These are phyloP conservation scores for Tinamus major DNA, from an alignment of 2,797 vertebrate genomes.

Conservation along the genomic window DNA sequence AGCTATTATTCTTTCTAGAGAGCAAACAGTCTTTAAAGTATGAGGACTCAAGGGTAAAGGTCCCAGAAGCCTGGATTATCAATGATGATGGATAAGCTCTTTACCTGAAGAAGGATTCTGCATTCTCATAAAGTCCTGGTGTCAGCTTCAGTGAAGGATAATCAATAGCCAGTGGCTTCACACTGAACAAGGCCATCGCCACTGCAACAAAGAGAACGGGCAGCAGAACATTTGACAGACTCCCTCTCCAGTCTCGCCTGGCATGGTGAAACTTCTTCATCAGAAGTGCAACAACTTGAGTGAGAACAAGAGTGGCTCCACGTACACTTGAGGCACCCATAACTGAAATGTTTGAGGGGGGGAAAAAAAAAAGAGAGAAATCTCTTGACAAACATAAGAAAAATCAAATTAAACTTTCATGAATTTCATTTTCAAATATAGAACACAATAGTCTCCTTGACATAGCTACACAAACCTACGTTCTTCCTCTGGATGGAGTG, in stretches of 20 bases:
- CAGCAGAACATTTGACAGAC: slow-evolving; percentile 52
- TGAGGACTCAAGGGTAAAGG: neutral
- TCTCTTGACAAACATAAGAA: neutral
- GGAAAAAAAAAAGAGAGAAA: neutral
- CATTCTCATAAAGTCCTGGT: slow-evolving; percentile 57
- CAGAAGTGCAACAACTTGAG: slow-evolving; percentile 67
- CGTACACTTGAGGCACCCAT: rapidly evolving
- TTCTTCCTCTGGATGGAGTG: neutral
- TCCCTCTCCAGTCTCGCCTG: slow-evolving; percentile 66
- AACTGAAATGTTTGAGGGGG: neutral
- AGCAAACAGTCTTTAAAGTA: neutral
- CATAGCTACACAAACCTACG: neutral
- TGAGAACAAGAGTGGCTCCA: neutral
- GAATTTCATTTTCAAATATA: neutral
- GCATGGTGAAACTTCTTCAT: slow-evolving; percentile 58
- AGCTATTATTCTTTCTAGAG: neutral
- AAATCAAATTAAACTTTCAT: neutral
- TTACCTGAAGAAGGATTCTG: slow-evolving; percentile 78
- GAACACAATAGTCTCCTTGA: rapidly evolving
- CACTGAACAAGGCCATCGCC: slow-evolving; percentile 80
- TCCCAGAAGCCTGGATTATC: neutral
- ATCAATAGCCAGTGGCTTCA: slow-evolving; percentile 64
- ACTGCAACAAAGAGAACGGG: slow-evolving; percentile 78
- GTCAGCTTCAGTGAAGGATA: slow-evolving; percentile 77
- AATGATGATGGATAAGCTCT: neutral